phyloP scores from a whole-genome alignment of 1,140 invertebrate species.

The Pteromalus puparum region DNA sequence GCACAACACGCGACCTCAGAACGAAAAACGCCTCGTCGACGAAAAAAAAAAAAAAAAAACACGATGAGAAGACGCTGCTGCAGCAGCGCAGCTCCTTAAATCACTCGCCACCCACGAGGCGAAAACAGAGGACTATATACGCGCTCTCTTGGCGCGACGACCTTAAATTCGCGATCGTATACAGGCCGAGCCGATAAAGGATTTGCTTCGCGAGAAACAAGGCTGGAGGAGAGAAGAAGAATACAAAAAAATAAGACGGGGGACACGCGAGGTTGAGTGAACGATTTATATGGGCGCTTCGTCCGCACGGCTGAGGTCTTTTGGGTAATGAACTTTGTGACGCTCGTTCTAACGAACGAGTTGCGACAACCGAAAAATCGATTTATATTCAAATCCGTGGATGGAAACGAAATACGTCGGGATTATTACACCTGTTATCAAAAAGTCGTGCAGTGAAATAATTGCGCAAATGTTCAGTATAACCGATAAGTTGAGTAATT shows the following conservation, averaged over 20 bases:
- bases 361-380: too few species aligned
- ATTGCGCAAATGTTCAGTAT: background rate
- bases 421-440: too few species aligned
- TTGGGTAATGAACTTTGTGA: background rate
- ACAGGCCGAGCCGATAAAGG: constrained; percentile 16
- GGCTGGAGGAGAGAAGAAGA: background rate
- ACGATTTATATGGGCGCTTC: background rate
- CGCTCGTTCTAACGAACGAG: background rate
- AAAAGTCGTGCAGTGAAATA: background rate
- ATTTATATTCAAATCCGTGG: too few species aligned
- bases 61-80: background rate
- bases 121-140: background rate
- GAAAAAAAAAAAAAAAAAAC: background rate
- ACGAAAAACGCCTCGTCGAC: background rate
- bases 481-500: background rate
- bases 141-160: background rate
- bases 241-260: background rate
- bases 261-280: background rate
- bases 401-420: too few species aligned
- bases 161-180: constrained; percentile 12
- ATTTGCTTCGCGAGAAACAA: background rate
- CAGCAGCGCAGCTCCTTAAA: background rate
- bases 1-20: background rate
- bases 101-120: background rate
- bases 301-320: background rate